Base-by-base conservation (phyloP, 1,140 invertebrate species). In the Saccostrea cuccullata region DNA sequence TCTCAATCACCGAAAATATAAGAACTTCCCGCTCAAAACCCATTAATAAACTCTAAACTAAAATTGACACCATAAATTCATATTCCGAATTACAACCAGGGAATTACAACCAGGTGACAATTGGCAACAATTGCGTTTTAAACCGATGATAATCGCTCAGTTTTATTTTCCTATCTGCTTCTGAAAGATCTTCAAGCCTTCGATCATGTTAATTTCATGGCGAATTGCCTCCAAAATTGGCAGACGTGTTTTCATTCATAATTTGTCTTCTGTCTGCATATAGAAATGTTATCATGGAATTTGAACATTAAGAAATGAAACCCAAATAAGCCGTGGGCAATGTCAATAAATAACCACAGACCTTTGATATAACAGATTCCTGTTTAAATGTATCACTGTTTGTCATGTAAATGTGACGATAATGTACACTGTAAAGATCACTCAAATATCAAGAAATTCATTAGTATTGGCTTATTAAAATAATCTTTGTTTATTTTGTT, bases 281-380 rank as follows among this genome's bases (percentile, higher is more conserved):
- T 77, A 77, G 13, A 77, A 36, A 77, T 77, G 70, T 77, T 77
- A 30, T 12, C 70, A 77, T 30, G 70, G 70, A 12, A 30, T 30
- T 77, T 77, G 70, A 77, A 26, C 70, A 77, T 77, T 36, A 77
- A 64, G 58, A 64, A 77, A 77, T 77, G 70, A 77, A 77, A 77
- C 26, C 23, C 26, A 77, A 77, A 77, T 30, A 73, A 23, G 13
- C 67, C 26, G 8, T 23, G 67, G 67, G 23, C 67, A 30, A 30
- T 73, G 67, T 73, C n/a, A 73, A 73, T 30, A 73, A 67, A 8
- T 20, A 23, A 67, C 60, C 23, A 23, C 60, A n/a, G 23, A 67
- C 26, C 67, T 73, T 73, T 73, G 67, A 73, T 73, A 73, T 36
- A 30, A 26, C 30, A 30, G 70, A 15, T 26, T 77, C 70, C 70